Evolutionary conservation across 1,140 invertebrate species (phyloP).

Genomic region (Oedothorax gibbosus): DNA sequence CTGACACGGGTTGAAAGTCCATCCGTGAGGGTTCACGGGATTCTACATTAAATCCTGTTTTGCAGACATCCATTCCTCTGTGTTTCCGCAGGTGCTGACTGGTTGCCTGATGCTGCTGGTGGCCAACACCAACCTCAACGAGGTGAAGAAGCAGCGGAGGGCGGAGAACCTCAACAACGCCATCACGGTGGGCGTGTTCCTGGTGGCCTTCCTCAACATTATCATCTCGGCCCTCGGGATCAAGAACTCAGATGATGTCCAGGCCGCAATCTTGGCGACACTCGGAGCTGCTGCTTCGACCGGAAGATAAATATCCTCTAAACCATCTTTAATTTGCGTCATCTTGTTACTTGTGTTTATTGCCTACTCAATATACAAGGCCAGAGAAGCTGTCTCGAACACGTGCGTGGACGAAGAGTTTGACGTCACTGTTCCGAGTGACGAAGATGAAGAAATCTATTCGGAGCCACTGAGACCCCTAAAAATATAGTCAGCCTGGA

Average conservation of each 20-base stretch:
- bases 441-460: too few relatives aligned
- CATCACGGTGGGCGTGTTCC: slow-evolving; percentile 63
- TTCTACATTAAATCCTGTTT: not conserved
- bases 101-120: slow-evolving; percentile 59
- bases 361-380: too few relatives aligned
- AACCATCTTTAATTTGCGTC: too few relatives aligned
- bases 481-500: too few relatives aligned
- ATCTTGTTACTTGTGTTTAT: too few relatives aligned
- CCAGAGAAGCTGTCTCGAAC: too few relatives aligned
- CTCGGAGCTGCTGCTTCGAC: not conserved
- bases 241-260: slow-evolving; percentile 59
- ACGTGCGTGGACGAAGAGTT: too few relatives aligned
- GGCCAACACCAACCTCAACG: slow-evolving; percentile 61
- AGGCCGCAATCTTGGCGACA: not conserved
- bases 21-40: too few relatives aligned
- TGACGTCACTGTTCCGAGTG: too few relatives aligned
- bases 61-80: slow-evolving; percentile 7
- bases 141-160: slow-evolving; percentile 59
- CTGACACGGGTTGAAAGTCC: too few relatives aligned
- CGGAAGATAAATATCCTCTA: not conserved
- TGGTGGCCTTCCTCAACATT: slow-evolving; percentile 65
- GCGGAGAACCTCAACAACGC: slow-evolving; percentile 63
- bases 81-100: slow-evolving; percentile 52
- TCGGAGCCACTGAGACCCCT: too few relatives aligned
- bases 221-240: slow-evolving; percentile 63